Percentiles rank a stretch among this genome's conserved stretches.
Evolutionary conservation across 2,888 invertebrate species (phyloP).

Genomic region (Allolobophora icterica): DNA sequence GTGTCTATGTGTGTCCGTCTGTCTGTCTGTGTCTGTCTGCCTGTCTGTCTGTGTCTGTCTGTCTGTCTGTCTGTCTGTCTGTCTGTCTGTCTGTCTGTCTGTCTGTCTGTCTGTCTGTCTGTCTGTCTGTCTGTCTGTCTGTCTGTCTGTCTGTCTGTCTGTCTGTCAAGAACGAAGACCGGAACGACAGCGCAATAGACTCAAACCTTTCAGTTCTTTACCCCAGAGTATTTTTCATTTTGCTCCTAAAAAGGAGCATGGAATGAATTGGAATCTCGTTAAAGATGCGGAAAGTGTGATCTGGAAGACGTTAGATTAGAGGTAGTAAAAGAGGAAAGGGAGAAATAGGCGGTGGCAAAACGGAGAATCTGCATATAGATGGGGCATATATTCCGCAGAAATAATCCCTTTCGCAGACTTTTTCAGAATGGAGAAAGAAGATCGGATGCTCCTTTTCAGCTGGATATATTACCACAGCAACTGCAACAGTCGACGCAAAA

Average conservation of each 20-base stretch:
- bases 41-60: too few relatives aligned
- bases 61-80: not conserved
- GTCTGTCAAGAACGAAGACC: too few relatives aligned
- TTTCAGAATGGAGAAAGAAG: not conserved
- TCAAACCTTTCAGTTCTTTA: not conserved
- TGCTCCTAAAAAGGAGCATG: not conserved
- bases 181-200: not conserved
- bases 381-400: too few relatives aligned
- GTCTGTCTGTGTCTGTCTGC: too few relatives aligned
- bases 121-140: constrained; percentile 20
- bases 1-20: too few relatives aligned
- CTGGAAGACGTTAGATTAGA: not conserved
- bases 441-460: not conserved
- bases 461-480: not conserved
- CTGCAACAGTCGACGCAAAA: not conserved
- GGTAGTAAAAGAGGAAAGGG: not conserved
- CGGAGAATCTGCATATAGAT: not conserved
- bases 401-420: not conserved
- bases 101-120: constrained; percentile 28
- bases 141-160: constrained; percentile 1
- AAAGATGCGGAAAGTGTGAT: not conserved
- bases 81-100: constrained; percentile 28
- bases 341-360: not conserved
- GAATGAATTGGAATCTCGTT: too few relatives aligned
- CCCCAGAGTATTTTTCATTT: not conserved